phyloP scores from a whole-genome alignment of 1,140 invertebrate genomes.

The Sitobion miscanthi region DNA sequence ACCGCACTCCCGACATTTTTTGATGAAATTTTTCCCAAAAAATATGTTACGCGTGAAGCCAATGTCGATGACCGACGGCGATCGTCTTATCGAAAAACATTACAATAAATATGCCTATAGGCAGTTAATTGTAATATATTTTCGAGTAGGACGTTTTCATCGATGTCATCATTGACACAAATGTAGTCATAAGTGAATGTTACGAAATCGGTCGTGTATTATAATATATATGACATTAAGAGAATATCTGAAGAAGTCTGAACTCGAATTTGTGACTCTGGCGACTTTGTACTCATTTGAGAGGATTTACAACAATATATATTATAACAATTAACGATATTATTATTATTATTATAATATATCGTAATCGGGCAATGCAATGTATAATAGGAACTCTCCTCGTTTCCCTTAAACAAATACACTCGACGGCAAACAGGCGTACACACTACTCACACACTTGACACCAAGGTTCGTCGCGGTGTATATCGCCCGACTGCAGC shows the following conservation, averaged over 20 bases:
- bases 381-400: background rate
- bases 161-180: background rate
- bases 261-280: background rate
- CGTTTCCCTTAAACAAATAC: conserved; percentile 19
- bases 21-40: too few relatives aligned
- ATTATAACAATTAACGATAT: background rate
- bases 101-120: background rate
- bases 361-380: background rate
- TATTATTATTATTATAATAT: too few relatives aligned
- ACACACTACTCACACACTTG: background rate
- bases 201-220: background rate
- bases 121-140: background rate
- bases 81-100: too few relatives aligned
- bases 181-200: background rate
- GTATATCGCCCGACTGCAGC: too few relatives aligned
- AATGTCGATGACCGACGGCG: too few relatives aligned
- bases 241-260: background rate
- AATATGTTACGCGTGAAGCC: too few relatives aligned
- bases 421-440: background rate
- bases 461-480: background rate
- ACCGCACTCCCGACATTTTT: too few relatives aligned
- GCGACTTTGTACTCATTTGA: background rate
- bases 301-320: background rate
- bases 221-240: background rate
- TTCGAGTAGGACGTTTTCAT: background rate